A percentile compares a stretch with the other conserved stretches of the same genome.
Conservation (phyloP, 2,888 invertebrate species). For the Julus scanicus region DNA sequence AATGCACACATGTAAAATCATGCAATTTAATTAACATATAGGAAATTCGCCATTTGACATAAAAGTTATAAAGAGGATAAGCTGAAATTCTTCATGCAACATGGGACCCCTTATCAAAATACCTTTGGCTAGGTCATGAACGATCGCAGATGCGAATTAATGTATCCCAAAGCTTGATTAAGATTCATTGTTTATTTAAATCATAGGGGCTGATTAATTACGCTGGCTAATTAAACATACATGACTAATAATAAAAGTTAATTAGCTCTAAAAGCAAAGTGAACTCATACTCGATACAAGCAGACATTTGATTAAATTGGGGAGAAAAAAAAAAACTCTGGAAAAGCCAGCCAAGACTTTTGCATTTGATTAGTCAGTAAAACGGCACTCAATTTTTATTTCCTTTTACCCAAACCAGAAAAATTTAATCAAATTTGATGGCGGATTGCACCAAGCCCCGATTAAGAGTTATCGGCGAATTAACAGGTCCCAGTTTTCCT, state of each 20-base stretch:
- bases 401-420: conserved; percentile 8
- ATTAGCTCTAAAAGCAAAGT: conserved; percentile 33
- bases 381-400: conserved; percentile 26
- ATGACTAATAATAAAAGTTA: conserved; percentile 27
- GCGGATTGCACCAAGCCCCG: not conserved
- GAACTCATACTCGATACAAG: not conserved
- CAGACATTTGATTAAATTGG: conserved; percentile 23
- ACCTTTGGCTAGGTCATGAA: too few species aligned
- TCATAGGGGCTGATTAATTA: conserved; percentile 20
- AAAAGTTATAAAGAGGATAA: too few species aligned
- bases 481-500: too few species aligned
- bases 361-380: conserved; percentile 31
- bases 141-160: not conserved
- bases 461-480: too few species aligned
- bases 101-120: too few species aligned
- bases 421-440: conserved; percentile 19
- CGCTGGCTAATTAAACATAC: conserved; percentile 25
- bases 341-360: conserved; percentile 12
- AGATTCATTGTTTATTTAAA: conserved; percentile 33
- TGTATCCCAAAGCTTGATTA: not conserved
- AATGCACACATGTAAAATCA: too few species aligned
- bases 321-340: not conserved
- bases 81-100: too few species aligned
- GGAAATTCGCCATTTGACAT: too few species aligned
- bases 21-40: too few species aligned